These are phyloP conservation scores for Myiopsitta monachus DNA, from an alignment of 2,113 vertebrate species.

Conservation along the genomic window DNA sequence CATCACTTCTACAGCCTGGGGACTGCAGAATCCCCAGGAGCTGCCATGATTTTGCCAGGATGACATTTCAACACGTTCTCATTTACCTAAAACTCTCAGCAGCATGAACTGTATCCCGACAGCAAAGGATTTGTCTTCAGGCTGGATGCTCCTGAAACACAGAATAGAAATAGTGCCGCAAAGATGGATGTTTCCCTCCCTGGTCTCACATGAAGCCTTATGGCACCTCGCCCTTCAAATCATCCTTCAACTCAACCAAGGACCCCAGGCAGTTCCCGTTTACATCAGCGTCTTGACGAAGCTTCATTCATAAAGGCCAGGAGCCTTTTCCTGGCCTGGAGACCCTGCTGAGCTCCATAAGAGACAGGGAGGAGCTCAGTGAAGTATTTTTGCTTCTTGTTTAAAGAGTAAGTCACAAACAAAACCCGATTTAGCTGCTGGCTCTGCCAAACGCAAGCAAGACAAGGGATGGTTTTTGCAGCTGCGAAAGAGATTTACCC, in stretches of 20 bases:
- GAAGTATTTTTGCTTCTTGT: background rate
- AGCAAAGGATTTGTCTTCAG: slow-evolving; percentile 89
- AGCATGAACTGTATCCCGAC: slow-evolving; percentile 95
- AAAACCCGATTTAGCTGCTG: background rate
- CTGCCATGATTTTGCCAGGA: background rate
- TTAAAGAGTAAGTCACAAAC: background rate
- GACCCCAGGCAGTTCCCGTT: background rate
- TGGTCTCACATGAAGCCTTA: fast-evolving
- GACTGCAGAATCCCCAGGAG: background rate
- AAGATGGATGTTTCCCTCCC: background rate
- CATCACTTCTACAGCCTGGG: background rate
- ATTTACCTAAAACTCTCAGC: slow-evolving; percentile 88
- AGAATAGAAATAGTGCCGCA: fast-evolving
- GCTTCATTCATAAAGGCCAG: background rate
- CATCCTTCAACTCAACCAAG: background rate
- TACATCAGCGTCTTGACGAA: background rate
- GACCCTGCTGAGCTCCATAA: background rate
- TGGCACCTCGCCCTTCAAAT: background rate
- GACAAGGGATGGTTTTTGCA: background rate
- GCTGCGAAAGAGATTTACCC: background rate
- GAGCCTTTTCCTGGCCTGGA: background rate
- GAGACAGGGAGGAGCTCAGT: background rate
- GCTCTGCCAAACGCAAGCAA: background rate
- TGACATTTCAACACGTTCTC: fast-evolving
- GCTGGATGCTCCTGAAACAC: slow-evolving; percentile 77